Conservation (phyloP, 2,113 vertebrate species). For the Grallaria varia region DNA sequence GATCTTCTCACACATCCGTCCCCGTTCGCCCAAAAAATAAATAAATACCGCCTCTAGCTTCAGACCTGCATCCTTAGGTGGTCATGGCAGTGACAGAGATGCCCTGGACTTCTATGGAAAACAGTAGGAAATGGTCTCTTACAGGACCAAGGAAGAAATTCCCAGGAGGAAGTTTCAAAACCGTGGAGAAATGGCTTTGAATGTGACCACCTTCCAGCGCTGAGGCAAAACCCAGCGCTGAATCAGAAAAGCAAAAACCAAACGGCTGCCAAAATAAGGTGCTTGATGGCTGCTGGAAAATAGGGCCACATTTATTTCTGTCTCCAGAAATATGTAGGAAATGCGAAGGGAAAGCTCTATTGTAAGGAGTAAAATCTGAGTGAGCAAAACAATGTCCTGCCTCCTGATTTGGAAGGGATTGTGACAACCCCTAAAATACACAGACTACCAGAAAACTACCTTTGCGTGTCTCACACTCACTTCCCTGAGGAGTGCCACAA, state of each 20-base stretch:
- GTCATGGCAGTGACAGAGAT: neutral
- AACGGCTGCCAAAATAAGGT: neutral
- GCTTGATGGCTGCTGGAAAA: neutral
- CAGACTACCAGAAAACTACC: neutral
- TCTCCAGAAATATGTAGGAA: neutral
- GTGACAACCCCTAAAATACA: neutral
- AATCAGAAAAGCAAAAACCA: neutral
- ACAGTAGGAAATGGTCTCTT: neutral
- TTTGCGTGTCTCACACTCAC: fast-evolving
- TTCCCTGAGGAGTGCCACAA: neutral
- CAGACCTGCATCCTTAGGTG: neutral
- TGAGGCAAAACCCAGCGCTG: fast-evolving
- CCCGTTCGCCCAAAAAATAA: neutral
- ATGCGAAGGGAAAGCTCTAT: fast-evolving
- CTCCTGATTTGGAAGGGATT: neutral
- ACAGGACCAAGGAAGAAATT: neutral
- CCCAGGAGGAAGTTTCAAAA: neutral
- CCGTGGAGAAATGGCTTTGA: neutral
- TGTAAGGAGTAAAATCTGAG: neutral
- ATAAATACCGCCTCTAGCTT: fast-evolving
- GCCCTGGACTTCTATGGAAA: neutral
- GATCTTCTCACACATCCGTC: neutral
- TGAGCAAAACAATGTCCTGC: fast-evolving
- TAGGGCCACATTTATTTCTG: fast-evolving
- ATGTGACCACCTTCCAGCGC: fast-evolving